A percentile compares a stretch with the other conserved stretches of the same genome.
Conservation (phyloP, 2,113 vertebrate genomes). For the Butorides virescens region DNA sequence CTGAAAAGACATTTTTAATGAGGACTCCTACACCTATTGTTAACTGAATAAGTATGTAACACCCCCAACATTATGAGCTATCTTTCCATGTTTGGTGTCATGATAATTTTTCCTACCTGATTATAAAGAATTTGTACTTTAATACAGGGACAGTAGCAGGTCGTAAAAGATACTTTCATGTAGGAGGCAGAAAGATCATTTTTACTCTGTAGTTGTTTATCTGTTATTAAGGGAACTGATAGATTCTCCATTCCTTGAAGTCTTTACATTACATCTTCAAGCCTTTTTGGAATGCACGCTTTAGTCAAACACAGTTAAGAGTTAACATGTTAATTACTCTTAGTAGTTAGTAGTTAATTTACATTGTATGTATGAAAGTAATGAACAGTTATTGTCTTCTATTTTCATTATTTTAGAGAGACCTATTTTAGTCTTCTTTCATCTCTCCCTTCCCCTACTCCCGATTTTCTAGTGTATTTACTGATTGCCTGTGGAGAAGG, state of each 20-base stretch:
- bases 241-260: not conserved
- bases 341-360: not conserved
- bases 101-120: not conserved
- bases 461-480: not conserved
- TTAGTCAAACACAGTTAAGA: not conserved
- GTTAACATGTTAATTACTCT: not conserved
- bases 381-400: not conserved
- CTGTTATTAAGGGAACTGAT: not conserved
- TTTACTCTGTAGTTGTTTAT: not conserved
- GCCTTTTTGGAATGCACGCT: not conserved
- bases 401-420: not conserved
- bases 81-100: not conserved
- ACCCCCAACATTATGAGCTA: not conserved
- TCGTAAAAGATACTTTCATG: not conserved
- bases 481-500: not conserved
- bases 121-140: not conserved
- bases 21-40: not conserved
- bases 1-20: not conserved
- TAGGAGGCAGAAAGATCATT: not conserved
- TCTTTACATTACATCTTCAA: not conserved
- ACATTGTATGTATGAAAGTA: not conserved
- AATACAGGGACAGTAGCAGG: not conserved
- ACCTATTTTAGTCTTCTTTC: not conserved
- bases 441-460: not conserved
- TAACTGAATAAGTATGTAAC: not conserved